These are phyloP conservation scores for Vanacampus margaritifer DNA, from an alignment of 2,113 vertebrate species.

Conservation along the genomic window DNA sequence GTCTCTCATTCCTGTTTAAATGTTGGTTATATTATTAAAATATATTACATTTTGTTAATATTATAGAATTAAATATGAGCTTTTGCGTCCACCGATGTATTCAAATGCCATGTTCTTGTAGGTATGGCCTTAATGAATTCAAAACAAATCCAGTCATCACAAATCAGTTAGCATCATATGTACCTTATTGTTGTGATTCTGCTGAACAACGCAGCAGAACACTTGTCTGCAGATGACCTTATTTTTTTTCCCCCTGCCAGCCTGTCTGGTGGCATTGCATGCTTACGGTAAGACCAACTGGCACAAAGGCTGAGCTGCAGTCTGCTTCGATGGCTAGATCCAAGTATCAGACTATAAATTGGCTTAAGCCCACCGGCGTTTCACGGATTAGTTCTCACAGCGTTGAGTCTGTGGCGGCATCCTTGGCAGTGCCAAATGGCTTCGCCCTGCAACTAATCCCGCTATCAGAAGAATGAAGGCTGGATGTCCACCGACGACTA, in stretches of 20 bases:
- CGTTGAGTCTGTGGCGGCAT: constrained; percentile 36
- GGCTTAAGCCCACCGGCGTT: constrained; percentile 57
- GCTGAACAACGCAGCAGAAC: constrained; percentile 29
- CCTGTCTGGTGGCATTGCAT: constrained; percentile 50
- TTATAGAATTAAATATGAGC: not conserved
- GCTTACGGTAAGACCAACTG: constrained; percentile 52
- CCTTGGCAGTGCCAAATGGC: constrained; percentile 48
- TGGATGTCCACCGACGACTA: constrained; percentile 36
- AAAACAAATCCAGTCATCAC: not conserved
- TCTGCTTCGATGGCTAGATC: constrained; percentile 46
- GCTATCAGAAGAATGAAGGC: constrained; percentile 50
- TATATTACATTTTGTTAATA: not conserved
- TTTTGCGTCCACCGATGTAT: not conserved
- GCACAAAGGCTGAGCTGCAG: constrained; percentile 50
- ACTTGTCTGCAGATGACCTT: constrained; percentile 51
- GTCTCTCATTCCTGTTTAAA: not conserved
- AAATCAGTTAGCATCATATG: constrained; percentile 19
- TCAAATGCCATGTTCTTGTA: not conserved
- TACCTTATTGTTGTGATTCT: constrained; percentile 35
- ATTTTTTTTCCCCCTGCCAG: constrained; percentile 30
- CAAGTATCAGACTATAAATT: constrained; percentile 63
- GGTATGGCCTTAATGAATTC: not conserved
- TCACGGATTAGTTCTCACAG: constrained; percentile 56
- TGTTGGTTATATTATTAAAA: too few relatives aligned
- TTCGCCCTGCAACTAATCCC: constrained; percentile 58